Base-by-base conservation (phyloP, 2,797 vertebrate genomes). In the Esox lucius region DNA sequence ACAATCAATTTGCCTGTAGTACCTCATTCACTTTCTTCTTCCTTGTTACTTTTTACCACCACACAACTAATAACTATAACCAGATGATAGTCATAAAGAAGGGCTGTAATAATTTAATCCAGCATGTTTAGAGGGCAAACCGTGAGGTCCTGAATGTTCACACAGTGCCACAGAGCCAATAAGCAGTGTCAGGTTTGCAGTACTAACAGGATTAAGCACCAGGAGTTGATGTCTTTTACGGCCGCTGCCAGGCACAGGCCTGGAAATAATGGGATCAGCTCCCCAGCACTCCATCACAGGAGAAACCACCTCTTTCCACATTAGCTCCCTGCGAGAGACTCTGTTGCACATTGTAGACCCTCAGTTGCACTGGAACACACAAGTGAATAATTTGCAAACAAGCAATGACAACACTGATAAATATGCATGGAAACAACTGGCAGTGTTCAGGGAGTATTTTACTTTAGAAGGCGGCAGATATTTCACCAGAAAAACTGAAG, bases 171-270 rank as follows among this genome's bases (percentile, higher is more conserved):
- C 80, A 7, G 81, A 91, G 87, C 89, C 89, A 90, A 89, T 89
- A 89, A 89, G 90, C 85, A 82, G 84, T 90, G 89, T 90, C 90
- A 90, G 87, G 85, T 90, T 90, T 91, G 88, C 89, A 87, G 88
- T 83, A 87, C 90, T 93, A 93, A 93, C 88, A 91, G 91, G 92
- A 93, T 93, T 94, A 93, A 91, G 91, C 89, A 88, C 89, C 89
- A 89, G 88, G 87, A 94, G 87, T 92, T 93, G 91, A 91, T 93
- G 92, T 92, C 88, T 94, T 93, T 91, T 91, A 91, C 87, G 85
- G 87, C 89, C 75, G 78, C 87, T 91, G 91, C 91, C 90, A 91
- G 88, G 81, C 86, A 87, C 84, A 89, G 88, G 88, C 80, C 87
- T 91, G 88, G 83, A 89, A 90, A 91, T 93, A 93, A 93, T 92